phyloP scores from a whole-genome alignment of 2,797 vertebrate species.

The Huso huso region DNA sequence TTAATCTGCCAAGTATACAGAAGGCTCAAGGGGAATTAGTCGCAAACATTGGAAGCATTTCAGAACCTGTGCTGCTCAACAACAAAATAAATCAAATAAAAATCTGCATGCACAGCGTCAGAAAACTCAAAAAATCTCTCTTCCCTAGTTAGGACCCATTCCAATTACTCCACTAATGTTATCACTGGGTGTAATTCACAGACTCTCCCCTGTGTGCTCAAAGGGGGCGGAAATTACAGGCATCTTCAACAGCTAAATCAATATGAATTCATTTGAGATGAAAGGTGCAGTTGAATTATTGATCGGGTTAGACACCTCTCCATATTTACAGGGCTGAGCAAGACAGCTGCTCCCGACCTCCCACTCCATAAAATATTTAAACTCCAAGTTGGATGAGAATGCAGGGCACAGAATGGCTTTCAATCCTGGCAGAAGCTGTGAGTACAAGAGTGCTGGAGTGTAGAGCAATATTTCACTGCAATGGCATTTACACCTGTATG shows the following conservation, averaged over 20 bases:
- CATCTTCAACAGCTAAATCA: slow-evolving; percentile 1
- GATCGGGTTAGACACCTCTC: slow-evolving; percentile 28
- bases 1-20: not conserved
- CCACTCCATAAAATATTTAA: slow-evolving; percentile 9
- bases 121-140: not conserved
- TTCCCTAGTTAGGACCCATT: not conserved
- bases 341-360: slow-evolving; percentile 40
- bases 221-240: slow-evolving; percentile 14
- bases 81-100: not conserved
- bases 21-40: no score
- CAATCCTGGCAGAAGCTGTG: not conserved
- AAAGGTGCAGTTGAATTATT: slow-evolving; percentile 20
- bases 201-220: slow-evolving; percentile 3
- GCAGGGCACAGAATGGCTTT: not conserved
- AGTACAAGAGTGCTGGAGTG: not conserved
- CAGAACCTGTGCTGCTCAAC: no score
- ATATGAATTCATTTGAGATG: slow-evolving; percentile 6
- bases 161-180: slow-evolving; percentile 3
- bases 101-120: not conserved
- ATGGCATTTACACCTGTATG: not conserved
- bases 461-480: not conserved
- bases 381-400: slow-evolving; percentile 4
- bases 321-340: slow-evolving; percentile 34
- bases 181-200: not conserved
- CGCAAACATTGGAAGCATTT: no score